A percentile compares a stretch with the other conserved stretches of the same genome.
Evolutionary conservation across 2,113 vertebrate species (phyloP).

Genomic region (Ariopsis seemanni): DNA sequence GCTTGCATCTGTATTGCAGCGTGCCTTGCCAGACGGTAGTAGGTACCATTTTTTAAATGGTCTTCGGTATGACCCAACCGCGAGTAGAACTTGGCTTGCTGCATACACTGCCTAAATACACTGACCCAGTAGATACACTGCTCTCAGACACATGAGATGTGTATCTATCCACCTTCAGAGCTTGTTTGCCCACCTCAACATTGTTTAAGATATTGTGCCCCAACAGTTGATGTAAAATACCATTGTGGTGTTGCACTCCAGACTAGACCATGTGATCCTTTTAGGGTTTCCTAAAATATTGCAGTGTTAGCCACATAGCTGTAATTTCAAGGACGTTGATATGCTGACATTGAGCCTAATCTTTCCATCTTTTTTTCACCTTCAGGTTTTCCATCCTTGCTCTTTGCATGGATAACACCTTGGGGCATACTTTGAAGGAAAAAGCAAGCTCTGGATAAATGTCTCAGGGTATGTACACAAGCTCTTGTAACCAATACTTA

Average conservation of each 20-base stretch:
- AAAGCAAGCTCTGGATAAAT: slow-evolving; percentile 17
- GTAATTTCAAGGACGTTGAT: not conserved
- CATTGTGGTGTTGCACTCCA: not conserved
- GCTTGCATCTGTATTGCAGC: too few species aligned
- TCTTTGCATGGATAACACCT: slow-evolving; percentile 9
- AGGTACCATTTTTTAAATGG: too few species aligned
- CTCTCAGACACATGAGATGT: not conserved
- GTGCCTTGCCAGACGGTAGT: too few species aligned
- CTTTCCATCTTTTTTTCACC: not conserved
- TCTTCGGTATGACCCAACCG: too few species aligned
- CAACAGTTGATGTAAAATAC: not conserved
- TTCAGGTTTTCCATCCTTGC: not conserved
- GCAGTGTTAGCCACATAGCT: not conserved
- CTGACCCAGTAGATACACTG: not conserved
- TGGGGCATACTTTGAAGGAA: slow-evolving; percentile 9
- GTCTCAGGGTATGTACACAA: slow-evolving; percentile 14
- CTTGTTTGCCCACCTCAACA: not conserved
- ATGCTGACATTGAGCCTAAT: not conserved
- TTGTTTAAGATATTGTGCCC: not conserved
- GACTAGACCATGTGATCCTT: not conserved
- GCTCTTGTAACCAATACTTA: not conserved
- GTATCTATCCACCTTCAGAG: not conserved
- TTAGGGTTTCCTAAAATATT: not conserved
- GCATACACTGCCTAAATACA: not conserved
- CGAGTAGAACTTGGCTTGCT: too few species aligned